Conservation (phyloP, 2,113 vertebrate genomes). For the Mionectes macconnelli region DNA sequence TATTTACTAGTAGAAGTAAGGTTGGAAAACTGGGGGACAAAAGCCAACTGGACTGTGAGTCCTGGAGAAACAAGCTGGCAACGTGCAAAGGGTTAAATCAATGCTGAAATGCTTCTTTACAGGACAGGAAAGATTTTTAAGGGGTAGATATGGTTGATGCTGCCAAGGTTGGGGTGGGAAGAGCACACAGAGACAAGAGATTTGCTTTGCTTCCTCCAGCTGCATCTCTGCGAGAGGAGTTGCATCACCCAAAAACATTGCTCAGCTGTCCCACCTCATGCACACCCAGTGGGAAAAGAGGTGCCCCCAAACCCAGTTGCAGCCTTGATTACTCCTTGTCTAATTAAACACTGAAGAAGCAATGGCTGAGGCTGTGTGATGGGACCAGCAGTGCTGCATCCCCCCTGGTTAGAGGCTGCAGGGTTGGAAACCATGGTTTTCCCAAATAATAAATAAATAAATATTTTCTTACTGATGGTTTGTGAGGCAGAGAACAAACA, state of each 20-base stretch:
- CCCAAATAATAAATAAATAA: background rate
- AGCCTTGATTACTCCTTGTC: background rate
- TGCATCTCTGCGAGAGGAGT: background rate
- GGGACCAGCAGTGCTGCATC: background rate
- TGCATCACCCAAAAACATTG: background rate
- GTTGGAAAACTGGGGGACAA: background rate
- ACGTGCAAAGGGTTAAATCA: background rate
- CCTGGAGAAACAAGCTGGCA: background rate
- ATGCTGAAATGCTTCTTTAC: background rate
- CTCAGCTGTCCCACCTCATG: background rate
- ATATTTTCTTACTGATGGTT: background rate
- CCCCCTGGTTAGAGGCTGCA: background rate
- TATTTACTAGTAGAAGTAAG: background rate
- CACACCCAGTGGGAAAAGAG: accelerated
- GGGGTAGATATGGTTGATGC: background rate
- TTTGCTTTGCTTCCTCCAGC: background rate
- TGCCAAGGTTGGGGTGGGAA: background rate
- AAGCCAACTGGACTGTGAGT: background rate
- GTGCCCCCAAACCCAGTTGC: background rate
- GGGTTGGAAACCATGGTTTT: background rate
- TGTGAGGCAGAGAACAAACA: background rate
- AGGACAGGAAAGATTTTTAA: background rate
- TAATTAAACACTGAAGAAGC: background rate
- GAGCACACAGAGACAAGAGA: background rate
- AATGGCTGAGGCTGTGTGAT: accelerated